phyloP scores from a whole-genome alignment of 1,140 invertebrate genomes.

The Philotrypesis tridentata region DNA sequence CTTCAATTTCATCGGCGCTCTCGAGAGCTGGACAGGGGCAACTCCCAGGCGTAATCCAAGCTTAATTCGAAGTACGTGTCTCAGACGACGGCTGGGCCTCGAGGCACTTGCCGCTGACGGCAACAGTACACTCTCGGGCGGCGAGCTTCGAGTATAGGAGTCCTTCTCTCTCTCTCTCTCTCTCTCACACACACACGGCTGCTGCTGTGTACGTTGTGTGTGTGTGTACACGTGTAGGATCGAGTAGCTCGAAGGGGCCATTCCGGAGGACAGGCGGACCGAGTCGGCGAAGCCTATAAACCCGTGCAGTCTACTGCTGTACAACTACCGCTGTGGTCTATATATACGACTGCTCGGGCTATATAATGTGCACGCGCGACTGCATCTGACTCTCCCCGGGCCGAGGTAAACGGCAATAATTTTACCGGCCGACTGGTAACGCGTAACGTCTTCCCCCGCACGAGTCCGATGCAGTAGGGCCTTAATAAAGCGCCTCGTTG shows the following conservation, averaged over 20 bases:
- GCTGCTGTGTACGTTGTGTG: not conserved
- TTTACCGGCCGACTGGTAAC: not conserved
- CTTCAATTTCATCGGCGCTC: not conserved
- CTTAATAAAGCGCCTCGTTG: not conserved
- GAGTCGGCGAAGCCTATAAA: not conserved
- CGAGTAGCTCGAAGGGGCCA: not conserved
- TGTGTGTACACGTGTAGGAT: not conserved
- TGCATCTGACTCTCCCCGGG: conserved; percentile 22
- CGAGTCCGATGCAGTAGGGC: no score
- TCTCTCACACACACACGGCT: no score
- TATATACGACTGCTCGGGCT: no score
- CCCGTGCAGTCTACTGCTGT: not conserved
- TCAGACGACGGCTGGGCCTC: conserved; percentile 9
- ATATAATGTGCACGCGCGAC: not conserved
- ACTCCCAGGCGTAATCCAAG: conserved; percentile 22
- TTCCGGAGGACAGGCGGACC: not conserved
- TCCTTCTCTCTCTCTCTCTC: no score
- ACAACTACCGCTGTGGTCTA: not conserved
- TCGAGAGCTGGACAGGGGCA: not conserved
- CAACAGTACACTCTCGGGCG: not conserved
- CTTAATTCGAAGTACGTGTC: conserved; percentile 55
- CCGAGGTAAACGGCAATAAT: not conserved
- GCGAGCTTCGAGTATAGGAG: not conserved
- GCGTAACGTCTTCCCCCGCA: not conserved
- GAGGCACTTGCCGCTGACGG: conserved; percentile 10